These are phyloP conservation scores for Gastracanthus pulcherrimus DNA, from an alignment of 2,888 invertebrate species.

Conservation along the genomic window DNA sequence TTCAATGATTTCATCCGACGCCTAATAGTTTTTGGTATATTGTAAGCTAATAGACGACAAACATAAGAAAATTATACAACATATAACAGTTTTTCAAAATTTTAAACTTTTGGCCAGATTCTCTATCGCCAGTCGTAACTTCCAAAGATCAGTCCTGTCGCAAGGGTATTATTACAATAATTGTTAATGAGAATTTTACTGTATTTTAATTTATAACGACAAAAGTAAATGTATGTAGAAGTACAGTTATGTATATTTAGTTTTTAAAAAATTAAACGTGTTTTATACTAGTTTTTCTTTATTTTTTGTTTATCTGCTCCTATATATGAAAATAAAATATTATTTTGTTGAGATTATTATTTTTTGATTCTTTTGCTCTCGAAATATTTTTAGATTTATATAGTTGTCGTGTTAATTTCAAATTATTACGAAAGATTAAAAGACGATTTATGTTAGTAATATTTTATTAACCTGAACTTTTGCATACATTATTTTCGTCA, in stretches of 20 bases:
- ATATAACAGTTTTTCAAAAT: conserved; percentile 38
- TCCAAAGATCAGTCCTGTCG: conserved; percentile 66
- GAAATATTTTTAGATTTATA: no score
- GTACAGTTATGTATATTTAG: conserved; percentile 9
- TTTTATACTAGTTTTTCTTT: conserved; percentile 24
- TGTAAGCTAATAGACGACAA: conserved; percentile 23
- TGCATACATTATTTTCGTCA: conserved; percentile 40
- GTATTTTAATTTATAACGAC: conserved; percentile 43
- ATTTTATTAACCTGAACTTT: conserved; percentile 30
- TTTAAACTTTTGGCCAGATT: conserved; percentile 61
- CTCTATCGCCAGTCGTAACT: conserved; percentile 67
- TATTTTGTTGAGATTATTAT: no score
- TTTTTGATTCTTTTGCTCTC: no score
- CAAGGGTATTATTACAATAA: conserved; percentile 58
- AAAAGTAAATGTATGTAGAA: conserved; percentile 46
- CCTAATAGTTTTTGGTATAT: conserved; percentile 41
- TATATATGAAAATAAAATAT: no score
- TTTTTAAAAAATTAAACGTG: conserved; percentile 16
- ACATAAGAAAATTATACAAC: conserved; percentile 18
- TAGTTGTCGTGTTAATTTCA: no score
- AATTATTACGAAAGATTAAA: no score
- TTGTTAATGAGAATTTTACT: conserved; percentile 51
- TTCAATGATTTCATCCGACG: conserved; percentile 24
- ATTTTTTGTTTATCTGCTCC: conserved; percentile 17
- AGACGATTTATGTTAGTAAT: no score